Conservation (phyloP, 2,113 vertebrate species). For the Phaethornis superciliosus region DNA sequence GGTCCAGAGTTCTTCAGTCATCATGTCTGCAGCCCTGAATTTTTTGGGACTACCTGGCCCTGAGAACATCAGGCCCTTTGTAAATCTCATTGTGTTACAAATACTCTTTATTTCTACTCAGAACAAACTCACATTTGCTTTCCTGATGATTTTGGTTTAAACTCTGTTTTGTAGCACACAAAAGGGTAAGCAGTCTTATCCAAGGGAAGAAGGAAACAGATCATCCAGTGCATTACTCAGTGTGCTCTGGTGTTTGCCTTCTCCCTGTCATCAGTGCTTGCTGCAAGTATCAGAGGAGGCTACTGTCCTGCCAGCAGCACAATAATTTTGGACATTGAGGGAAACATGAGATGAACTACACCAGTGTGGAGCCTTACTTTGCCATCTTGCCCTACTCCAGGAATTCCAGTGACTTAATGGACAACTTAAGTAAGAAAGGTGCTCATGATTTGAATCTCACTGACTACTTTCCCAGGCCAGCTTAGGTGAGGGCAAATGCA, state of each 20-base stretch:
- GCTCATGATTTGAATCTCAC: not conserved
- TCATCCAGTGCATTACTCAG: not conserved
- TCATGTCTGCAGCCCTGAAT: not conserved
- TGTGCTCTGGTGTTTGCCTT: not conserved
- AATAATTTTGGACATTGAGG: not conserved
- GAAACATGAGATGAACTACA: slow-evolving; percentile 1
- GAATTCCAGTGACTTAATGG: not conserved
- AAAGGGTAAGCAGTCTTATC: not conserved
- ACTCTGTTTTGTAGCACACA: not conserved
- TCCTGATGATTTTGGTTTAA: not conserved
- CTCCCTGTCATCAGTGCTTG: not conserved
- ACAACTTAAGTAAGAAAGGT: not conserved
- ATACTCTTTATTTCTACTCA: slow-evolving; percentile 20
- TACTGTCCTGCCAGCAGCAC: not conserved
- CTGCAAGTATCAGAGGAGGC: not conserved
- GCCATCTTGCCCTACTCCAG: not conserved
- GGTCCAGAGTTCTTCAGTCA: not conserved
- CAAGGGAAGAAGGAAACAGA: not conserved
- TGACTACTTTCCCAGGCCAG: not conserved
- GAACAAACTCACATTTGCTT: slow-evolving; percentile 9
- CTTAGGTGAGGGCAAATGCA: not conserved
- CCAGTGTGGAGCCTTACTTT: slow-evolving; percentile 19
- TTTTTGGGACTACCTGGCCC: not conserved
- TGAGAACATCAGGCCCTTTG: not conserved
- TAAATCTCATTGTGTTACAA: slow-evolving; percentile 14